phyloP scores from a whole-genome alignment of 2,888 invertebrate species.

The Helicoverpa assulta region DNA sequence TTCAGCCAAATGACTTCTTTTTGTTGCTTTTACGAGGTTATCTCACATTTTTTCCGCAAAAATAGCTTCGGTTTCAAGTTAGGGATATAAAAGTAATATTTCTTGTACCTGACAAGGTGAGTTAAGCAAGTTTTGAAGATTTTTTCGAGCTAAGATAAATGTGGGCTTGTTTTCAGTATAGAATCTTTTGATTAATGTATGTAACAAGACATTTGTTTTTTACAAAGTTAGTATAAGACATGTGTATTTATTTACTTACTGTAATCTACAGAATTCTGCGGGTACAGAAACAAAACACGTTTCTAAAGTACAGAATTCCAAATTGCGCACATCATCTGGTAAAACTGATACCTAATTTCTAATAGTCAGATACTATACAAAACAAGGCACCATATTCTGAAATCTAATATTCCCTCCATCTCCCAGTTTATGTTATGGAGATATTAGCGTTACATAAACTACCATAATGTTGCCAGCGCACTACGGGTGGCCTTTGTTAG shows the following conservation, averaged over 20 bases:
- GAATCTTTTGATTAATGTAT: background rate
- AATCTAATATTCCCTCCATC: conserved; percentile 40
- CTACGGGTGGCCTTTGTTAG: conserved; percentile 40
- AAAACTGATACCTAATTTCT: no score
- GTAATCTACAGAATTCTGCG: no score
- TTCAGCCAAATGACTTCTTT: conserved; percentile 37
- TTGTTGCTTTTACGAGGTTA: conserved; percentile 18
- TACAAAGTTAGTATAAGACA: no score
- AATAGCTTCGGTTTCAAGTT: background rate
- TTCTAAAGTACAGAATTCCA: no score
- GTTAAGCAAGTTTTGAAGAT: background rate
- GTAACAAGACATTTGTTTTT: no score
- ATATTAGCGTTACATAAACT: conserved; percentile 54
- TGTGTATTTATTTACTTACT: no score
- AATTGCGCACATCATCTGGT: no score
- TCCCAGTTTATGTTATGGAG: conserved; percentile 43
- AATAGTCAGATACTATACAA: conserved; percentile 1
- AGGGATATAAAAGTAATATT: conserved; percentile 1
- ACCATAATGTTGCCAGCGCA: conserved; percentile 29
- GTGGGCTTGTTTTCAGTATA: background rate
- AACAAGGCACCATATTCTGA: conserved; percentile 21
- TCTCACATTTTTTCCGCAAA: conserved; percentile 13
- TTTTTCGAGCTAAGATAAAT: background rate
- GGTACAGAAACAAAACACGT: no score
- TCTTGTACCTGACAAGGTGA: background rate